Evolutionary conservation across 2,113 vertebrate genomes (phyloP), one percentile per base, ranked within the genome.

Genomic region (Platichthys stellatus): DNA sequence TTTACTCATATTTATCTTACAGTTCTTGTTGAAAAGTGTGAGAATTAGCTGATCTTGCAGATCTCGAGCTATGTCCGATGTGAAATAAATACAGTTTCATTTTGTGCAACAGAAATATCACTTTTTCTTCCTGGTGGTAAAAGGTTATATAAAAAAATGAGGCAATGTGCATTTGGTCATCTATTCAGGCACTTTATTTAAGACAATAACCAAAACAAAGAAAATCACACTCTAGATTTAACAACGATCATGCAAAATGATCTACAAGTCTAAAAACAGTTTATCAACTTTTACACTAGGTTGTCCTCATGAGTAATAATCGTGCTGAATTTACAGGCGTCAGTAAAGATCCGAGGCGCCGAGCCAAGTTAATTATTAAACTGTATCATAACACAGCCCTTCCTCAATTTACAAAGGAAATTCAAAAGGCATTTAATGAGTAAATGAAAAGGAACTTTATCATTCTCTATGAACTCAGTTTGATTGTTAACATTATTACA

Each of bases 121-220:
- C 45, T 49, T 72, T 61, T 76, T 63, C 54, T 56, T 26, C 56
- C 47, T 4, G 18, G 66, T 20, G 63, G 49, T 61, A 38, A 79
- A 78, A 28, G 23, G 0, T 2, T 24, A 9, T 26, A 69, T 65
- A 9, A 18, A 20, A 78, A 21, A 28, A 71, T 83, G 53, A 81
- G 26, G 28, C 54, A 70, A 83, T 92, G 92, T 94, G 92, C 93
- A 94, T 90, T 91, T 87, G 87, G 86, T 88, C 78, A 89, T 85
- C 76, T 69, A 68, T 81, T 80, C 62, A 86, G 82, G 78, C 80
- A 85, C 81, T 43, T 43, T 80, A 89, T 84, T 73, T 83, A 88
- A 93, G 65, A 93, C 90, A 92, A 71, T 87, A 88, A 93, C 78
- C 72, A 89, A 93, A 93, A 92, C 87, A 88, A 92, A 90, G 76